phyloP scores from a whole-genome alignment of 2,113 vertebrate genomes.

The Telmatochromis brichardi region DNA sequence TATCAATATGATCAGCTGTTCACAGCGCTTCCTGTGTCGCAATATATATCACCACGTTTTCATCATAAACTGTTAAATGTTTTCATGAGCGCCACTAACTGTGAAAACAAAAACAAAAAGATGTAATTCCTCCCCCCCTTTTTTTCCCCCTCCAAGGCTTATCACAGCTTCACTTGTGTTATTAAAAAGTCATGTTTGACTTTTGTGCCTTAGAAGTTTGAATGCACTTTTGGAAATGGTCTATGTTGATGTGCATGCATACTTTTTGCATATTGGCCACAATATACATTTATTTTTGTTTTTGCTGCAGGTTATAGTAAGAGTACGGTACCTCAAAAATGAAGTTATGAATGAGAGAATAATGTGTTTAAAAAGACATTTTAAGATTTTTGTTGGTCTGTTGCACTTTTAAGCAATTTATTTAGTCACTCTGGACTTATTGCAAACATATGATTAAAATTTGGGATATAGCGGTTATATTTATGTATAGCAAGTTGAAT shows the following conservation, averaged over 20 bases:
- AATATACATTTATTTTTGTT: background rate
- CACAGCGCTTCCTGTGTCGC: background rate
- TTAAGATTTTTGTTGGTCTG: background rate
- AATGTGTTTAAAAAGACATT: background rate
- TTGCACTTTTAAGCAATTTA: background rate
- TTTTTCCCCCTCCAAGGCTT: background rate
- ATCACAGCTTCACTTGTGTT: background rate
- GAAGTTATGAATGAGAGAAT: background rate
- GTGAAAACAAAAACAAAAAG: background rate
- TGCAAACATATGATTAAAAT: background rate
- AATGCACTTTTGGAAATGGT: background rate
- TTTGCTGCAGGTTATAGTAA: background rate
- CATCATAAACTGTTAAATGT: background rate
- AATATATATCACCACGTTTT: background rate
- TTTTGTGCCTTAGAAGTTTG: background rate
- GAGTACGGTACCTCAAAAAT: background rate
- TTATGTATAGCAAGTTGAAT: background rate
- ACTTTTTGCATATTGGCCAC: background rate
- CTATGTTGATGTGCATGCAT: background rate
- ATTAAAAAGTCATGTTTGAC: background rate
- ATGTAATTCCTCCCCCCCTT: background rate
- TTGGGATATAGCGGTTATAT: background rate
- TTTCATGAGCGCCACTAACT: background rate
- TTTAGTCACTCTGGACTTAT: background rate
- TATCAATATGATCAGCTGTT: background rate